A percentile compares a stretch with the other conserved stretches of the same genome.
These are phyloP conservation scores for Galerucella calmariensis DNA, from an alignment of 2,888 invertebrate species.

Conservation along the genomic window DNA sequence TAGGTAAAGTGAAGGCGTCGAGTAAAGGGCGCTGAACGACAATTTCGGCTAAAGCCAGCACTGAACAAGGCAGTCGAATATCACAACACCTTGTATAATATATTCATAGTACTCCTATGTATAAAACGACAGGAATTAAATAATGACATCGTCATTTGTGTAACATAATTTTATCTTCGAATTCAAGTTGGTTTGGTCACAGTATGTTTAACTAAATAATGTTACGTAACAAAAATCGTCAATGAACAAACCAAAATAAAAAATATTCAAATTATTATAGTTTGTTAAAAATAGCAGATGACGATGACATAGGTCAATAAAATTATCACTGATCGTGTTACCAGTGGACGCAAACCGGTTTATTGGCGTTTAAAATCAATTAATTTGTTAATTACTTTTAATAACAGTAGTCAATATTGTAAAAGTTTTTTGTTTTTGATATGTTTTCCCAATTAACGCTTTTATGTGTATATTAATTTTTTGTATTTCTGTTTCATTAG, in stretches of 20 bases:
- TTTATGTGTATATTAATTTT: no score
- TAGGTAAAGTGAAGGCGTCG: no score
- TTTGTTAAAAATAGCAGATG: conserved; percentile 1
- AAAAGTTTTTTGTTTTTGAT: not conserved
- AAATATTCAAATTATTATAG: not conserved
- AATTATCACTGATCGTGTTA: not conserved
- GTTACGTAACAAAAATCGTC: not conserved
- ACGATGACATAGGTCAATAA: not conserved
- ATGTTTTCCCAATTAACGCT: not conserved
- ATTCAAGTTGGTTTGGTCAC: no score
- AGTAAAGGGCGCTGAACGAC: no score
- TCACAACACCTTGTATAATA: no score
- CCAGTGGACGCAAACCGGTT: not conserved
- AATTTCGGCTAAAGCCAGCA: no score
- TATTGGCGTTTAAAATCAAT: not conserved
- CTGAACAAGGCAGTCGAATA: no score
- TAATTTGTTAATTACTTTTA: not conserved
- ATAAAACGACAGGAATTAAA: no score
- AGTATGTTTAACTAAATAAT: not conserved
- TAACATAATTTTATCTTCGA: no score
- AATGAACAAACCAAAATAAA: not conserved
- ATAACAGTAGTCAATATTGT: not conserved
- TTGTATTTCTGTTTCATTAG: no score
- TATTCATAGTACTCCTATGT: no score
- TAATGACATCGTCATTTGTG: no score